A percentile compares a stretch with the other conserved stretches of the same genome.
Evolutionary conservation across 2,888 invertebrate species (phyloP).

Genomic region (Lapara coniferarum): DNA sequence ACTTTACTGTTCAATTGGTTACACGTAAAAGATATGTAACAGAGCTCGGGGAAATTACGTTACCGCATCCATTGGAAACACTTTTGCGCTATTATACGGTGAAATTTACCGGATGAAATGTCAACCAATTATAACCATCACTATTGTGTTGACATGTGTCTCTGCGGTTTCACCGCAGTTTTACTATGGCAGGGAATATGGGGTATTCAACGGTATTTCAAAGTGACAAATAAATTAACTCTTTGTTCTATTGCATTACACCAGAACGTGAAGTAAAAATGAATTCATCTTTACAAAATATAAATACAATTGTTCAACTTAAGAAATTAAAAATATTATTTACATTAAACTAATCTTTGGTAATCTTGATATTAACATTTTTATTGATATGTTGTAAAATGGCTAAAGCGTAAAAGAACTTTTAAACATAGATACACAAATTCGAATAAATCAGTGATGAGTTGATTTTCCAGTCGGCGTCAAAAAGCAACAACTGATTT

Average conservation of each 20-base stretch:
- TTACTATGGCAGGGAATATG: no score
- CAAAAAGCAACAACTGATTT: conserved; percentile 41
- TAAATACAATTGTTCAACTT: no score
- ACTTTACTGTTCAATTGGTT: conserved; percentile 71
- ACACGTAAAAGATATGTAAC: conserved; percentile 73
- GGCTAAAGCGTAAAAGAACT: no score
- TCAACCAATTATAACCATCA: conserved; percentile 36
- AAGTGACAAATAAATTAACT: conserved; percentile 3
- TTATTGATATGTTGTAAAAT: no score
- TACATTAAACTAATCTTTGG: no score
- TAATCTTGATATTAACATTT: no score
- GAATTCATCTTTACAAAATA: not conserved
- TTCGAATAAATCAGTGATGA: no score
- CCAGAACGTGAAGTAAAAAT: not conserved
- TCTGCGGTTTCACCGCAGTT: conserved; percentile 34
- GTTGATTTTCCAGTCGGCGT: no score
- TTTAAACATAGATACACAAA: no score
- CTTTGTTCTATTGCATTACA: not conserved
- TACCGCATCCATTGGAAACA: conserved; percentile 59
- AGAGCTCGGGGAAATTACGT: conserved; percentile 66
- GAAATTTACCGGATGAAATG: conserved; percentile 44
- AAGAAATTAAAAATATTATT: no score
- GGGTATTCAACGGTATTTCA: not conserved
- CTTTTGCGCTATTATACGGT: conserved; percentile 54
- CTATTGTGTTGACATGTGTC: conserved; percentile 62